Evolutionary conservation across 2,888 invertebrate species (phyloP).

Genomic region (Leucozona laternaria): DNA sequence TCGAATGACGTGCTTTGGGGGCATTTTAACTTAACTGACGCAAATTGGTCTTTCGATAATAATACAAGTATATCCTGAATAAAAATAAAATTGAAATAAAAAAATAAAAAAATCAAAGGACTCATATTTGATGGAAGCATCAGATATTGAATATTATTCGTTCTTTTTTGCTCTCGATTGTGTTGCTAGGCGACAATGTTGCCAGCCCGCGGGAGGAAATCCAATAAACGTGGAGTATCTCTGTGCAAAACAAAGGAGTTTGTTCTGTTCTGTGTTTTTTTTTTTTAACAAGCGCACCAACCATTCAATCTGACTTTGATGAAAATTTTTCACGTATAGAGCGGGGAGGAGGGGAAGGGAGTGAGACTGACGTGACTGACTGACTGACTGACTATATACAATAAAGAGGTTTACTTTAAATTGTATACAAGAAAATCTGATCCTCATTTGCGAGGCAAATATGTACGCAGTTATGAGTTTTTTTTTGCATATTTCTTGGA

Average conservation of each 20-base stretch:
- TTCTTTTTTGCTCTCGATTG: neutral
- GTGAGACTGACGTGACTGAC: too few species aligned
- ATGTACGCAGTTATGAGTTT: slow-evolving; percentile 18
- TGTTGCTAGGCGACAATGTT: slow-evolving; percentile 30
- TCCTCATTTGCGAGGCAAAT: neutral
- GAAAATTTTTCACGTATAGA: neutral
- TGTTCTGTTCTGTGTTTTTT: neutral
- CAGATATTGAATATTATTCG: slow-evolving; percentile 4
- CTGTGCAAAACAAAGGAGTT: neutral
- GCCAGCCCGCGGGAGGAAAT: slow-evolving; percentile 9
- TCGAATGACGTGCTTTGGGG: slow-evolving; percentile 35
- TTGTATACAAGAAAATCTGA: slow-evolving; percentile 2
- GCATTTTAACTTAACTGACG: slow-evolving; percentile 51
- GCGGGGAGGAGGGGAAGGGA: too few species aligned
- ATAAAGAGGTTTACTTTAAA: slow-evolving; percentile 9
- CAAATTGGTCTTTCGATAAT: slow-evolving; percentile 46
- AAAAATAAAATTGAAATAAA: slow-evolving; percentile 8
- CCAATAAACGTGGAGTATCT: slow-evolving; percentile 25
- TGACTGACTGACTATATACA: neutral
- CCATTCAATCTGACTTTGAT: neutral
- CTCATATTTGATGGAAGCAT: slow-evolving; percentile 1
- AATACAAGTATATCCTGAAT: slow-evolving; percentile 10
- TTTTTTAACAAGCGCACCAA: neutral
- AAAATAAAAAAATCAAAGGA: neutral
- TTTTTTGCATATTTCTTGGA: neutral